A percentile compares a stretch with the other conserved stretches of the same genome.
Evolutionary conservation across 2,797 vertebrate species (phyloP).

Genomic region (Macropus fuliginosus): DNA sequence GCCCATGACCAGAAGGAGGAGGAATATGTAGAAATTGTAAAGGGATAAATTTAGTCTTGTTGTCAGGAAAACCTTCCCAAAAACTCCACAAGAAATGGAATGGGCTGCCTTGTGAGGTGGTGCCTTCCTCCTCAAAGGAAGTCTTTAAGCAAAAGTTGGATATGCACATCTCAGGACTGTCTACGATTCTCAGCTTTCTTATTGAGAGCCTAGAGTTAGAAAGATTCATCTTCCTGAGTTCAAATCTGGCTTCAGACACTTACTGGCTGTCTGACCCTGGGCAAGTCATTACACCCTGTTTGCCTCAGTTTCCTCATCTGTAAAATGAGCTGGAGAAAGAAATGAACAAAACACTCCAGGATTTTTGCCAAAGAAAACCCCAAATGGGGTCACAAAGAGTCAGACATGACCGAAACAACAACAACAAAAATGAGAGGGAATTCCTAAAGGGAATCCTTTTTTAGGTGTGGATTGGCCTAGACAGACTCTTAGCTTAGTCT

Average conservation of each 20-base stretch:
- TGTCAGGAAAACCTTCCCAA: neutral
- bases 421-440: neutral
- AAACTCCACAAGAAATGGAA: neutral
- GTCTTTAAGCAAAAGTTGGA: neutral
- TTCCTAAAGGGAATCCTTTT: neutral
- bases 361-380: neutral
- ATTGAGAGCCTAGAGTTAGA: neutral
- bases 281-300: neutral
- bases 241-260: too few relatives aligned
- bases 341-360: neutral
- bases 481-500: neutral
- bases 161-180: neutral
- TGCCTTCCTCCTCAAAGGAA: neutral
- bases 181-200: neutral
- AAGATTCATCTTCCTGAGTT: neutral
- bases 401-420: neutral
- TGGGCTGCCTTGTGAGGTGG: neutral
- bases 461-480: neutral
- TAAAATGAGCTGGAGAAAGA: neutral
- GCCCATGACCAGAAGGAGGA: neutral
- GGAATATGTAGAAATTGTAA: neutral
- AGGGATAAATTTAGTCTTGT: neutral
- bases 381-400: neutral
- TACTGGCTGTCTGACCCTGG: neutral
- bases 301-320: neutral